Base-by-base conservation (phyloP, 2,797 vertebrate species). In the Crax fasciolata region DNA sequence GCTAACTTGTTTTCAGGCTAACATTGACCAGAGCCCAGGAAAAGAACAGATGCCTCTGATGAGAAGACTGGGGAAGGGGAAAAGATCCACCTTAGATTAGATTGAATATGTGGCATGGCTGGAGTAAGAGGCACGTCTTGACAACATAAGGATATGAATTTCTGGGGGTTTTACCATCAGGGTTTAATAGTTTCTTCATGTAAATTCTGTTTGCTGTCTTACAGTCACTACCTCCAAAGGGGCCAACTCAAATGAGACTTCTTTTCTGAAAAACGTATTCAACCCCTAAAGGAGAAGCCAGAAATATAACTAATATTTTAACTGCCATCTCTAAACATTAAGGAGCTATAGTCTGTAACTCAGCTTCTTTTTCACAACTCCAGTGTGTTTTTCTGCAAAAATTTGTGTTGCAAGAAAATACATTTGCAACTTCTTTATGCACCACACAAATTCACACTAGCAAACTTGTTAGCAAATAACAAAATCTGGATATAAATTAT, bases 241-340 rank as follows among this genome's bases (percentile, higher is more conserved):
- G 19, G 6, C 3, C 84, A 94, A 78, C 18, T 72, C 24, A 84
- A 44, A 46, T 19, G 13, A 68, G 32, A 18, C 16, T 82, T 28
- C 12, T 71, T 79, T 89, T 91, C 54, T 66, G 70, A 79, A 84
- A 89, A 68, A 54, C 3, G 3, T 49, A 49, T 75, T 75, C 66
- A 91, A 38, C 13, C 38, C 43, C 51, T 51, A 66, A 66, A 83
- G 39, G 2, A 86, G 28, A 70, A 91, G 21, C 2, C 44, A 94
- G 41, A 27, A 38, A 49, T 1, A 4, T 38, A 79, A 35, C 23
- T 85, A 59, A 91, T 80, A 23, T 58, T 68, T 65, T 73, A 49
- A 77, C 23, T 55, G 20, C 3, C 51, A 65, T 23, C n/a, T 18
- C 62, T 67, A n/a, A 27, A 48, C 1, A 4, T 49, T 14, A 74